phyloP scores from a whole-genome alignment of 2,113 vertebrate species.

The Pipa parva region DNA sequence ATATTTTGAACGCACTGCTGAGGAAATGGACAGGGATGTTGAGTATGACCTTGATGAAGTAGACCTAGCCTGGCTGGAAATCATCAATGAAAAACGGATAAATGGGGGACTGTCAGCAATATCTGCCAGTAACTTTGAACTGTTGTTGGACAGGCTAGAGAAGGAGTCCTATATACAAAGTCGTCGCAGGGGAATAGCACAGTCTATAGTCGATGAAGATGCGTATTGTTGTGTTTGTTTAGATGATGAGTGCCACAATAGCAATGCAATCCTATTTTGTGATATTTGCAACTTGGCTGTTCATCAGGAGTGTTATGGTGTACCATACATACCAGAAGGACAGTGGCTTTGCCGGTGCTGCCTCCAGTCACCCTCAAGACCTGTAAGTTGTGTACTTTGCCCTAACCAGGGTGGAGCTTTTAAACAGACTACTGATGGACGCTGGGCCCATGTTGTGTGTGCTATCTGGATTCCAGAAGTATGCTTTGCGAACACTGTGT shows the following conservation, averaged over 20 bases:
- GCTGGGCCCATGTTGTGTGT: slow-evolving; percentile 95
- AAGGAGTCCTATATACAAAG: slow-evolving; percentile 91
- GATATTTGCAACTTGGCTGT: slow-evolving; percentile 96
- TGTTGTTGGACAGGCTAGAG: slow-evolving; percentile 86
- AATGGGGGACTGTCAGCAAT: slow-evolving; percentile 75
- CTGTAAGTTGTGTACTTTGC: slow-evolving; percentile 91
- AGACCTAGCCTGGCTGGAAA: slow-evolving; percentile 89
- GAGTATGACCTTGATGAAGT: slow-evolving; percentile 98
- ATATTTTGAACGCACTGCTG: slow-evolving; percentile 80
- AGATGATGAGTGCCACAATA: slow-evolving; percentile 97
- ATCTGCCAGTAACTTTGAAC: slow-evolving; percentile 83
- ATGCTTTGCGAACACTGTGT: slow-evolving; percentile 96
- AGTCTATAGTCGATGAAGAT: slow-evolving; percentile 84
- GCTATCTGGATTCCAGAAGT: slow-evolving; percentile 98
- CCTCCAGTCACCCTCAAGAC: slow-evolving; percentile 87
- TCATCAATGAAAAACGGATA: slow-evolving; percentile 81
- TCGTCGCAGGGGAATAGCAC: slow-evolving; percentile 74
- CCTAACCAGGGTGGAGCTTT: slow-evolving; percentile 94
- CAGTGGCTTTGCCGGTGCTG: slow-evolving; percentile 98
- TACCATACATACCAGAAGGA: slow-evolving; percentile 94
- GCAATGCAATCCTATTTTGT: slow-evolving; percentile 96
- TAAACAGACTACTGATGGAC: slow-evolving; percentile 92
- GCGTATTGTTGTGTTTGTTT: slow-evolving; percentile 97
- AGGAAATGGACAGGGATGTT: slow-evolving; percentile 80
- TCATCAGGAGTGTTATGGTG: slow-evolving; percentile 95